phyloP scores from a whole-genome alignment of 2,888 invertebrate genomes.

The Nysson spinosus region DNA sequence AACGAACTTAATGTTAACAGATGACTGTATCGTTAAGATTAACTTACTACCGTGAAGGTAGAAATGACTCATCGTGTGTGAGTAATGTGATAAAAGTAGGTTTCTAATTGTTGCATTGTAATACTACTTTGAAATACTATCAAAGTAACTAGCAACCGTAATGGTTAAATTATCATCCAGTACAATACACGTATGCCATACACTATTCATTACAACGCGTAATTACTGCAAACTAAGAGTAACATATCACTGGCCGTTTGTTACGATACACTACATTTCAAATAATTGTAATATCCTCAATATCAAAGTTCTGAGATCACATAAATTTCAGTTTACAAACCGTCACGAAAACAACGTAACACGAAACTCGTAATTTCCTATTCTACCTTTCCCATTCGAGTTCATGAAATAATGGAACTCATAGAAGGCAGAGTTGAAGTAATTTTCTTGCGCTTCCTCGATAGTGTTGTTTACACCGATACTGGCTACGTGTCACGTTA shows the following conservation, averaged over 20 bases:
- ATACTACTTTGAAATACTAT: conserved; percentile 11
- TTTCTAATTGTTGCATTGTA: conserved; percentile 43
- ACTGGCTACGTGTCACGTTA: conserved; percentile 40
- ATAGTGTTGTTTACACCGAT: conserved; percentile 31
- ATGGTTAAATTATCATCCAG: too few relatives aligned
- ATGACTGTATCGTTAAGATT: conserved; percentile 36
- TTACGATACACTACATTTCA: too few relatives aligned
- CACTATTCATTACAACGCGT: neutral
- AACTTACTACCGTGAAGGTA: conserved; percentile 44
- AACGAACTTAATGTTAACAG: conserved; percentile 17
- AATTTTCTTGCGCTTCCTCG: conserved; percentile 20
- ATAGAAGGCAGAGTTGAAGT: conserved; percentile 6
- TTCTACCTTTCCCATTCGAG: neutral
- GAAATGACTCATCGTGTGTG: conserved; percentile 42
- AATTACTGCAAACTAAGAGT: too few relatives aligned
- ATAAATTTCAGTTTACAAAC: too few relatives aligned
- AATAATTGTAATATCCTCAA: too few relatives aligned
- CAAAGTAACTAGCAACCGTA: too few relatives aligned
- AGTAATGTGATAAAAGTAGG: conserved; percentile 50
- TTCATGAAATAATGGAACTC: neutral
- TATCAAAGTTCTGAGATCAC: too few relatives aligned
- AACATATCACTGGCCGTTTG: too few relatives aligned
- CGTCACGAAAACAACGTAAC: too few relatives aligned
- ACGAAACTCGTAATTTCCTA: neutral
- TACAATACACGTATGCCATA: too few relatives aligned